Base-by-base conservation (phyloP, 2,113 vertebrate species). In the Haemorhous mexicanus region DNA sequence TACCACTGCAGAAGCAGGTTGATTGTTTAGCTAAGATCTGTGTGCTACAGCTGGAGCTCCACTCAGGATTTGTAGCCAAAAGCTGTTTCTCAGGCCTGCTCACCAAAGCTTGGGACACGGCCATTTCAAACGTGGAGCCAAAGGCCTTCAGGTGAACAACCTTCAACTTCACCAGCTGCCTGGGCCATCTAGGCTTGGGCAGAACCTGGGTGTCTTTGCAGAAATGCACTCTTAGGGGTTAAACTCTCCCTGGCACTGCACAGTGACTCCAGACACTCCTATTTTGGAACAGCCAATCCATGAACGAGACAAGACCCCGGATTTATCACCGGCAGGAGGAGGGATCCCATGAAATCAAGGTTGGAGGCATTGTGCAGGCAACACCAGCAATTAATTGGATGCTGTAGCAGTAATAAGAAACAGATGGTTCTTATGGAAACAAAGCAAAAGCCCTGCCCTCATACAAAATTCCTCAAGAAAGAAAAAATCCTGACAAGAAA, bases 341-440 rank as follows among this genome's bases (percentile, higher is more conserved):
- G 35, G 37, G 30, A 83, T 66, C 46, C 84, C 82, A 75, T 16
- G 37, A 58, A 94, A 55, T 91, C 94, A 55, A 61, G 46, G 83
- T 30, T 84, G 64, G 32, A 90, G 19, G 53, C 64, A 74, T 3
- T 8, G 3, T 49, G 62, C 43, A 49, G 1, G 84, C 86, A 88
- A 87, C 70, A 83, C 64, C 92, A 94, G 69, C 44, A 75, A 68
- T 90, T 93, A 94, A 92, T 20, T 66, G 62, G 76, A 89, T 93
- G 85, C 58, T 77, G 72, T 4, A 66, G 69, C 69, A 61, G 39
- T 94, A 94, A 97, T 26, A 90, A 93, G 87, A 96, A 92, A 80
- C 94, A 97, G 88, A 95, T 91, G 83, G 50, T n/a, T 93, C 44
- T 63, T 49, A 78, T 6, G 27, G 83, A 88, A 70, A 8, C 11